Conservation (phyloP, 2,113 vertebrate genomes). For the Gila orcuttii region DNA sequence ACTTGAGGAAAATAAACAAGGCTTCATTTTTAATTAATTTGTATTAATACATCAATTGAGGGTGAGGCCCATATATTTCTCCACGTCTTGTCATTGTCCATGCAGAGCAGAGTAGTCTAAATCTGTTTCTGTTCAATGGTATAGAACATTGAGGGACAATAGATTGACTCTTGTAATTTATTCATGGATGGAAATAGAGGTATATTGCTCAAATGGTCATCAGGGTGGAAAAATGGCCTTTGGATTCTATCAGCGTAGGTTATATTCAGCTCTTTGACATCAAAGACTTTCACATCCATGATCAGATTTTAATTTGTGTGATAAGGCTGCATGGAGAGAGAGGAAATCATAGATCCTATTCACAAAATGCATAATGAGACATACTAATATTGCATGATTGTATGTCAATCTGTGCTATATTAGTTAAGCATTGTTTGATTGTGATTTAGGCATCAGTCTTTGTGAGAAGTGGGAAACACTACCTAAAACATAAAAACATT, state of each 20-base stretch:
- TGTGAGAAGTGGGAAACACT: too few species aligned
- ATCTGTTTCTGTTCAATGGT: slow-evolving; percentile 24
- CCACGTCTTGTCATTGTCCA: not conserved
- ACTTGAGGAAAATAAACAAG: not conserved
- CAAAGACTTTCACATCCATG: not conserved
- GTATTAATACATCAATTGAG: not conserved
- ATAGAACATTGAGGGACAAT: not conserved
- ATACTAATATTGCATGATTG: not conserved
- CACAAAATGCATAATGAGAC: not conserved
- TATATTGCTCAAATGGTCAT: slow-evolving; percentile 2
- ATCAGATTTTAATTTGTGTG: slow-evolving; percentile 10
- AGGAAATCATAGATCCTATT: not conserved
- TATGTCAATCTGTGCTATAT: not conserved
- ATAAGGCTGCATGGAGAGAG: not conserved
- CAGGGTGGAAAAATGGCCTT: slow-evolving; percentile 18
- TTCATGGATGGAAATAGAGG: slow-evolving; percentile 2
- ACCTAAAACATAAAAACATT: too few species aligned
- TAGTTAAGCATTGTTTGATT: not conserved
- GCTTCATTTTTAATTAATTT: not conserved
- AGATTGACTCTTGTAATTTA: slow-evolving; percentile 8
- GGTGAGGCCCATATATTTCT: not conserved
- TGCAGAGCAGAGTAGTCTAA: slow-evolving; percentile 5
- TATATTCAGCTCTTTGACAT: slow-evolving; percentile 15
- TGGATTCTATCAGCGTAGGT: not conserved
- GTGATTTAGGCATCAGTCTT: too few species aligned